Evolutionary conservation across 2,113 vertebrate species (phyloP).

Genomic region (Acrocephalus arundinaceus): DNA sequence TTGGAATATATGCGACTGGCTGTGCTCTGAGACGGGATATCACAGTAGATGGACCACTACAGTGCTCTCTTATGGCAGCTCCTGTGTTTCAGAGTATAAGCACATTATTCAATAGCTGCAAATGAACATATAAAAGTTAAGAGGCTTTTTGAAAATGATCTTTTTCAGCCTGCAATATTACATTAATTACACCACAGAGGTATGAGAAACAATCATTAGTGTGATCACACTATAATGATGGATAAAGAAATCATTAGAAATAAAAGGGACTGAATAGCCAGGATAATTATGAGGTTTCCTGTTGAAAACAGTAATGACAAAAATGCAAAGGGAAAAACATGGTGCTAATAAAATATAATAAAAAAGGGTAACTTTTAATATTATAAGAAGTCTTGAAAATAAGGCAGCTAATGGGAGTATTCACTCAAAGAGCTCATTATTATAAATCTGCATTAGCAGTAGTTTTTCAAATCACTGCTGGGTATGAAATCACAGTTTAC

Average conservation of each 20-base stretch:
- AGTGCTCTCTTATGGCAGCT: neutral
- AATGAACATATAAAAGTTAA: conserved; percentile 40
- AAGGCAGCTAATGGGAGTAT: neutral
- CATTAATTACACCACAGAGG: conserved; percentile 42
- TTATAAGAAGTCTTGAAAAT: conserved; percentile 14
- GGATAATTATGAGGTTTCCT: conserved; percentile 44
- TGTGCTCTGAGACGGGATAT: neutral
- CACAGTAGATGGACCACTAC: neutral
- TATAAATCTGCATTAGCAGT: conserved; percentile 49
- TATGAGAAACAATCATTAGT: conserved; percentile 45
- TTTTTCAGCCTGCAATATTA: conserved; percentile 8
- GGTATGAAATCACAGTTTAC: conserved; percentile 11
- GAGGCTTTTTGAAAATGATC: conserved; percentile 32
- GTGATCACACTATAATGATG: conserved; percentile 30
- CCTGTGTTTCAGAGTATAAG: neutral
- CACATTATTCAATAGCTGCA: neutral
- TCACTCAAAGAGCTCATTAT: conserved; percentile 11
- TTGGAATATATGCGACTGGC: neutral
- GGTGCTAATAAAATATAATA: neutral
- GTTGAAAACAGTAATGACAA: conserved; percentile 5
- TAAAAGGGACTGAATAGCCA: conserved; percentile 1
- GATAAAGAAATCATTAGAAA: conserved; percentile 34
- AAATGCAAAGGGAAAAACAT: neutral
- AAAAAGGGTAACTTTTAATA: neutral
- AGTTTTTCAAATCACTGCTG: conserved; percentile 22